Conservation (phyloP, 2,888 invertebrate genomes). For the Villa cingulata region DNA sequence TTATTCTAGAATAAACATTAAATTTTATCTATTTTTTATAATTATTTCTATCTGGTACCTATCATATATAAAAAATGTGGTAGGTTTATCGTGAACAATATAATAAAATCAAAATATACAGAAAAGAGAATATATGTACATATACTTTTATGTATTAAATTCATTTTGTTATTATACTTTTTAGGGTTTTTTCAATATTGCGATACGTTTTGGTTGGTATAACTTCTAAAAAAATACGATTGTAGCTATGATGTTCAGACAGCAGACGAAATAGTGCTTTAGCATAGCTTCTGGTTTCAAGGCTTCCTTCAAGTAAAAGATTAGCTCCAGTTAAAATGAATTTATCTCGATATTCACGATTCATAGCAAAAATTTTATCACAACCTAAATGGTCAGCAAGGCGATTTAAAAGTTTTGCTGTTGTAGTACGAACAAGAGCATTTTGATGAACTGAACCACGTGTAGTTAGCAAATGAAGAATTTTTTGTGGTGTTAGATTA, state of each 20-base stretch:
- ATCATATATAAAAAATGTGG: conserved; percentile 2
- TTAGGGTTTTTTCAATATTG: conserved; percentile 69
- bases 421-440: conserved; percentile 70
- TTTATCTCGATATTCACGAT: conserved; percentile 64
- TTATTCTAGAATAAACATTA: conserved; percentile 3
- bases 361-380: conserved; percentile 54
- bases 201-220: conserved; percentile 65
- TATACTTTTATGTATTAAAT: too few relatives aligned
- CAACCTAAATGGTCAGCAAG: conserved; percentile 62
- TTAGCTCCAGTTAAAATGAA: conserved; percentile 69
- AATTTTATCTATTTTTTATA: conserved; percentile 1
- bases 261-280: conserved; percentile 63
- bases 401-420: conserved; percentile 61
- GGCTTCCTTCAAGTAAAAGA: conserved; percentile 70
- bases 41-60: not conserved
- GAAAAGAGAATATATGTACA: too few relatives aligned
- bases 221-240: conserved; percentile 60
- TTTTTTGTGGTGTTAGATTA: conserved; percentile 53
- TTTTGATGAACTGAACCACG: conserved; percentile 74
- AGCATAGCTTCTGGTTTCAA: conserved; percentile 71
- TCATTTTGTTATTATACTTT: conserved; percentile 21
- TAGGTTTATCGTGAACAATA: too few relatives aligned
- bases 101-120: too few relatives aligned
- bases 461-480: conserved; percentile 49
- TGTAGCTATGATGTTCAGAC: conserved; percentile 60